phyloP scores from a whole-genome alignment of 2,888 invertebrate species.

The Adelphocoris suturalis region DNA sequence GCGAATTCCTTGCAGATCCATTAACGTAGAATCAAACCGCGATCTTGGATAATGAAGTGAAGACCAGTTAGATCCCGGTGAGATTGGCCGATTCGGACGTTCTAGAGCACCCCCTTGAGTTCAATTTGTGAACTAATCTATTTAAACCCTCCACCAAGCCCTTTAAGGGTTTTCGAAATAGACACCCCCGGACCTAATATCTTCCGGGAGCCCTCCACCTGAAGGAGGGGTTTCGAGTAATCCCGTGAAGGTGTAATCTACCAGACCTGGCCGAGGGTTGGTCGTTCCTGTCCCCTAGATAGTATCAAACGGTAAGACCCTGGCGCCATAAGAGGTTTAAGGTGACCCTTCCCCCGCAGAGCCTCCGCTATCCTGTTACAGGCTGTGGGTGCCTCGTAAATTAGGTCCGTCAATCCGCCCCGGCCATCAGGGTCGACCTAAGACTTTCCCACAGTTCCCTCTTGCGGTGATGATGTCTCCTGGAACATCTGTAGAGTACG shows the following conservation, averaged over 20 bases:
- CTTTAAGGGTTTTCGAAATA: neutral
- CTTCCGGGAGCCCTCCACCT: constrained; percentile 29
- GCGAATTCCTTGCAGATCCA: no score
- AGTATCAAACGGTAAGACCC: constrained; percentile 56
- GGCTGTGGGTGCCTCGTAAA: constrained; percentile 50
- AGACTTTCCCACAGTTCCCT: constrained; percentile 66
- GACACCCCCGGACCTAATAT: neutral
- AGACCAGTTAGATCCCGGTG: neutral
- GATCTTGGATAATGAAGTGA: neutral
- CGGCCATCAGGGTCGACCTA: constrained; percentile 40
- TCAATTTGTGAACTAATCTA: constrained; percentile 42
- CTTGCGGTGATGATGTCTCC: neutral
- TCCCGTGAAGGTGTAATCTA: constrained; percentile 39
- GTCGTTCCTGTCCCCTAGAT: constrained; percentile 22
- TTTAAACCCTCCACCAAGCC: constrained; percentile 4
- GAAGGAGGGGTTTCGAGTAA: neutral
- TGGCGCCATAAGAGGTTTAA: constrained; percentile 71
- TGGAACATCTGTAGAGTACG: constrained; percentile 44
- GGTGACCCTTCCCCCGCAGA: constrained; percentile 48
- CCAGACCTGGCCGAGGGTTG: neutral
- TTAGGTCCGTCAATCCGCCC: constrained; percentile 69
- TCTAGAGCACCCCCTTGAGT: neutral
- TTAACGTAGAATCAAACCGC: no score
- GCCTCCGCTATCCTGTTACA: constrained; percentile 61
- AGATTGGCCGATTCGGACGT: constrained; percentile 14